Conservation (phyloP, 2,888 invertebrate species). For the Trachelus troglodyta region DNA sequence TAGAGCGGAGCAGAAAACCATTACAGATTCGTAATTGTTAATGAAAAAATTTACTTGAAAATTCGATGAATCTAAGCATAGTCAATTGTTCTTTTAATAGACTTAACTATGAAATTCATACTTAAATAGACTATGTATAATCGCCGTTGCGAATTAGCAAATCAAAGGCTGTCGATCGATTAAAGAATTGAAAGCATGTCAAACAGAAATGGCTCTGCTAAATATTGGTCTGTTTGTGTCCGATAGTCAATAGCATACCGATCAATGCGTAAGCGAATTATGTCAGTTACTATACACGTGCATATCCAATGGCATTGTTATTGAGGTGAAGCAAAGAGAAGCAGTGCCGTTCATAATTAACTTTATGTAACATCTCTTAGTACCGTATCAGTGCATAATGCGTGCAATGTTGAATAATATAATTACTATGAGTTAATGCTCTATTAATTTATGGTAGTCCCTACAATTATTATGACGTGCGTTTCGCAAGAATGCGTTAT, state of each 20-base stretch:
- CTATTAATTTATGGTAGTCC: neutral
- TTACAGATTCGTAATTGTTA: too few species aligned
- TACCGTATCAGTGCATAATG: neutral
- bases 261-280: neutral
- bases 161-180: neutral
- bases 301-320: neutral
- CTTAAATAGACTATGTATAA: neutral
- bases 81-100: neutral
- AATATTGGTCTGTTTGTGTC: neutral
- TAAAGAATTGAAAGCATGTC: neutral
- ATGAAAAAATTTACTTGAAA: too few species aligned
- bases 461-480: neutral
- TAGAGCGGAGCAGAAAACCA: too few species aligned
- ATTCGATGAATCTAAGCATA: too few species aligned
- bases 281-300: neutral
- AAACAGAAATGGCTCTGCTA: neutral
- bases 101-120: neutral
- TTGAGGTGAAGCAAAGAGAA: neutral
- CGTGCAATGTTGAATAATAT: neutral
- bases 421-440: neutral
- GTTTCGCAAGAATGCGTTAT: neutral
- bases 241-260: neutral
- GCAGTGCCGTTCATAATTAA: neutral
- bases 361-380: neutral
- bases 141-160: neutral